Evolutionary conservation across 2,797 vertebrate species (phyloP).

Genomic region (Neosilurus hyrtlii): DNA sequence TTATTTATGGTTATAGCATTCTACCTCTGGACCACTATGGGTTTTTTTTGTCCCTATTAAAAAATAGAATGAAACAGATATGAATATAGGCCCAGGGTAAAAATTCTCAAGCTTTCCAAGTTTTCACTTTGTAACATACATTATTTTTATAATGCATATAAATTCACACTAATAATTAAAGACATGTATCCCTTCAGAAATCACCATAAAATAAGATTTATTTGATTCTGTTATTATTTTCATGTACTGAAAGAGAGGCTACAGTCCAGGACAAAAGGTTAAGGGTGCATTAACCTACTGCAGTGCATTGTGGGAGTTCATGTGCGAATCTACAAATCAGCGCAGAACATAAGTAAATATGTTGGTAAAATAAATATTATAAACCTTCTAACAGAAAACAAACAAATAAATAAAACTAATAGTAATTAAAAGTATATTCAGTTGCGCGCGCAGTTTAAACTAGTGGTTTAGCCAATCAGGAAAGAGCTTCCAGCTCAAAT

Average conservation of each 20-base stretch:
- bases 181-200: not conserved
- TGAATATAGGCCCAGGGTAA: no score
- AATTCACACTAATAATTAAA: not conserved
- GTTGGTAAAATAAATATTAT: not conserved
- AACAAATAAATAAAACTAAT: not conserved
- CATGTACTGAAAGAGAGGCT: not conserved
- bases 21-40: no score
- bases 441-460: not conserved
- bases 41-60: no score
- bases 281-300: not conserved
- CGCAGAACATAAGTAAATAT: not conserved
- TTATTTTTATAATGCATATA: not conserved
- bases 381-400: not conserved
- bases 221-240: not conserved
- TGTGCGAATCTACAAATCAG: no score
- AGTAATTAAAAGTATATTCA: not conserved
- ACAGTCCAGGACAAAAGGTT: no score
- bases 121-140: not conserved
- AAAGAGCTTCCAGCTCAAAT: not conserved
- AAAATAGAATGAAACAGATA: no score
- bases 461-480: not conserved
- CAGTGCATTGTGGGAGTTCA: conserved; percentile 18
- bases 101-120: no score
- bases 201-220: not conserved
- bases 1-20: no score